Percentiles rank a stretch among this genome's conserved stretches.
These are phyloP conservation scores for Tribolium castaneum DNA, from an alignment of 1,140 invertebrate species.

Conservation along the genomic window DNA sequence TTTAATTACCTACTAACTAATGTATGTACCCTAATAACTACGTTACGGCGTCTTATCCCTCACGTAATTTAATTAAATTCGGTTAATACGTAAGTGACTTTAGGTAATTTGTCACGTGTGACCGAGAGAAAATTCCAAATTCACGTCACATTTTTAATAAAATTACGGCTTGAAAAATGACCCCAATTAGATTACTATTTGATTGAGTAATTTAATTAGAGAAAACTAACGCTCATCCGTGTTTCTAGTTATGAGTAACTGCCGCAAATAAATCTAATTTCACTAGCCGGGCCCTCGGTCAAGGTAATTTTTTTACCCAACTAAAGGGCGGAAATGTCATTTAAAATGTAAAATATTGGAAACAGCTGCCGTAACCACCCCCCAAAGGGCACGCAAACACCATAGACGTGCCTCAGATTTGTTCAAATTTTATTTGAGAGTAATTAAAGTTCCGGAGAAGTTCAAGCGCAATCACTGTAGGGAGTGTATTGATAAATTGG, in stretches of 20 bases:
- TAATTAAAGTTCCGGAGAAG: conserved; percentile 6
- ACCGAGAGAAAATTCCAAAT: not conserved
- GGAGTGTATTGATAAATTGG: conserved; percentile 2
- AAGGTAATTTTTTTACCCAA: not conserved
- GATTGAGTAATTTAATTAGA: conserved; percentile 31
- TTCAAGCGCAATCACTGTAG: not conserved
- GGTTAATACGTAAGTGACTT: conserved; percentile 24
- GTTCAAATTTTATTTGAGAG: not conserved
- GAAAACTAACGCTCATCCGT: conserved; percentile 15
- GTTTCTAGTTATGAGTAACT: conserved; percentile 4
- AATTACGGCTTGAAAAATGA: not conserved
- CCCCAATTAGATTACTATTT: conserved; percentile 6
- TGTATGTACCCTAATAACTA: conserved; percentile 23
- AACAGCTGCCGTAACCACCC: conserved; percentile 7
- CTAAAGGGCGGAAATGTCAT: conserved; percentile 1
- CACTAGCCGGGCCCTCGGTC: not conserved
- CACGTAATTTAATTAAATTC: conserved; percentile 25
- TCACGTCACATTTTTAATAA: not conserved
- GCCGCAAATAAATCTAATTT: not conserved
- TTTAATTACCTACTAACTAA: conserved; percentile 26
- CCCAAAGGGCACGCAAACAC: not conserved
- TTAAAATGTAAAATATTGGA: conserved; percentile 23
- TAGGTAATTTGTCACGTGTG: conserved; percentile 28
- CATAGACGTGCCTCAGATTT: conserved; percentile 1
- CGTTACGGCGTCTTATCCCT: conserved; percentile 23